phyloP scores from a whole-genome alignment of 2,797 vertebrate species.

The Megalops cyprinoides region DNA sequence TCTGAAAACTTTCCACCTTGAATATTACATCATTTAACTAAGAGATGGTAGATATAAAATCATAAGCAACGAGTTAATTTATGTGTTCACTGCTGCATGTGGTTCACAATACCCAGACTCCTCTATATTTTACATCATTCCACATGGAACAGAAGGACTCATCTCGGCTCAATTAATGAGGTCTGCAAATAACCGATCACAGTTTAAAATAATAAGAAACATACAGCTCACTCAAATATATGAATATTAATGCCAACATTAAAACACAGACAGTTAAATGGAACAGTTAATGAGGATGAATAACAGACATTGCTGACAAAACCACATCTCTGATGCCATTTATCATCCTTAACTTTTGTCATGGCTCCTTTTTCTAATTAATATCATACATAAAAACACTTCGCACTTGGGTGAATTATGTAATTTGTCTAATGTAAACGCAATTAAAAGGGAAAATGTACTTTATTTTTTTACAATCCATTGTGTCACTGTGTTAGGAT shows the following conservation, averaged over 20 bases:
- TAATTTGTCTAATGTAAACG: constrained; percentile 78
- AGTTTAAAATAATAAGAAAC: constrained; percentile 68
- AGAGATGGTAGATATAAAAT: not conserved
- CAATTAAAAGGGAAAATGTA: constrained; percentile 71
- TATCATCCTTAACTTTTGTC: constrained; percentile 79
- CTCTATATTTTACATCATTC: not conserved
- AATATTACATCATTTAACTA: not conserved
- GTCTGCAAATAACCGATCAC: constrained; percentile 23
- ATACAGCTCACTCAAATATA: constrained; percentile 63
- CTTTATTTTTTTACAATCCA: constrained; percentile 74
- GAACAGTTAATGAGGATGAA: constrained; percentile 80
- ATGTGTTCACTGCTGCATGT: not conserved
- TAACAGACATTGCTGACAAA: constrained; percentile 69
- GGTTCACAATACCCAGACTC: not conserved
- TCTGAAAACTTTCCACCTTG: not conserved
- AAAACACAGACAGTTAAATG: constrained; percentile 65
- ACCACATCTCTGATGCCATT: constrained; percentile 72
- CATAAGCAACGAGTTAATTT: not conserved
- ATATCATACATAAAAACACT: constrained; percentile 75
- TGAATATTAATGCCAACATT: constrained; percentile 79
- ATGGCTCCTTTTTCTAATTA: constrained; percentile 74
- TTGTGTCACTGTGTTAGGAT: constrained; percentile 53
- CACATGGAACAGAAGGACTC: constrained; percentile 47
- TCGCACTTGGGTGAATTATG: constrained; percentile 75
- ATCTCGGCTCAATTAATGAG: constrained; percentile 51